Evolutionary conservation across 35 echinoderm and acorn worm species (phyloP), one percentile per base, ranked within the genome.

Genomic region (Stichopus chloronotus): DNA sequence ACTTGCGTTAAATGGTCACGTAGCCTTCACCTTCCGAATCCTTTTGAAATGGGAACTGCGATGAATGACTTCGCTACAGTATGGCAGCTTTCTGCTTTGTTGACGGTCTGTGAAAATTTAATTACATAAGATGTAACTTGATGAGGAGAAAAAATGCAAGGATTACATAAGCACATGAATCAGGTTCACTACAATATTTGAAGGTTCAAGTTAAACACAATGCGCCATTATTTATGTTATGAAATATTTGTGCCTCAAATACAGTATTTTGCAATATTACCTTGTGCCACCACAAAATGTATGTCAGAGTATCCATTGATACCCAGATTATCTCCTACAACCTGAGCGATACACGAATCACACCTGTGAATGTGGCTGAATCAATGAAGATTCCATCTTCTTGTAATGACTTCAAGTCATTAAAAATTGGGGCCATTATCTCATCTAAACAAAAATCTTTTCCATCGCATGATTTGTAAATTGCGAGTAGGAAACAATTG

Each of bases 381-480:
- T 83, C 59, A 25, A 88, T 88, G 30, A 25, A 88, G 5, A 88
- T 12, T 5, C 86, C 86, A 88, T 88, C 86, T 16, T 68, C 21
- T 69, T 88, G 86, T 54, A 88, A 58, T 65, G 86, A 88, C 56
- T 12, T 54, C 58, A 88, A 4, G 59, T 88, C 86, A 8, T 60
- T 88, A 5, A 72, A 17, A 69, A 88, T 12, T 43, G 86, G 86
- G 25, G 10, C 8, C 12, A 53, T 16, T 9, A 88, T 88, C 16
- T 69, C 86, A 88, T 88, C 9, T 9, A 90, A 56, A 14, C 95
- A 92, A 91, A 94, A 96, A 19, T 92, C 78, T 55, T 92, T 92
- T 4, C 55, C 88, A 93, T 96, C 92, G 63, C 59, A 65, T 78
- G 88, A 53, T 25, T 92, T 94, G 83, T 94, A 96, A 19, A 96